These are phyloP conservation scores for Pseudococcus viburni DNA, from an alignment of 2,888 invertebrate genomes.

Conservation along the genomic window DNA sequence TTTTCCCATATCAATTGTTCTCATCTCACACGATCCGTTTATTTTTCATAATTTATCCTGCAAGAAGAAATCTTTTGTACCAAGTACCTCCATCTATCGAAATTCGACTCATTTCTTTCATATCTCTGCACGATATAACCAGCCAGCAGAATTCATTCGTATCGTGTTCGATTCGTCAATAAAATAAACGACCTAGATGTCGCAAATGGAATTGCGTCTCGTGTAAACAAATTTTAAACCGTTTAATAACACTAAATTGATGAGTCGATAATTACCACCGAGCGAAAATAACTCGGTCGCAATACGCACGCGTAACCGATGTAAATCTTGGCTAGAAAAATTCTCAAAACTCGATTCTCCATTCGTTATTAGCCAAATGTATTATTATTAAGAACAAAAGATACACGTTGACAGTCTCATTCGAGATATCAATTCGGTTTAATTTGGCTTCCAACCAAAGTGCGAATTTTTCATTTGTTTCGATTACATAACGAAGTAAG, in stretches of 20 bases:
- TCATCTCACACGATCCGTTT: not conserved
- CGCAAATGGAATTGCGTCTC: constrained; percentile 17
- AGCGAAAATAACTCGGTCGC: constrained; percentile 21
- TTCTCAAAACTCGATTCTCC: not conserved
- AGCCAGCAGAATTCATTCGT: not conserved
- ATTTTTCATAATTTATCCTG: constrained; percentile 1
- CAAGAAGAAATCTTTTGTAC: not conserved
- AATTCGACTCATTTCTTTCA: not conserved
- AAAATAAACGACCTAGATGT: constrained; percentile 14
- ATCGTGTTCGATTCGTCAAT: not conserved
- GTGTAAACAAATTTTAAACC: constrained; percentile 16
- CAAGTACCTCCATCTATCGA: not conserved
- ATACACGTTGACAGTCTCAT: not conserved
- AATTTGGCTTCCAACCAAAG: not conserved
- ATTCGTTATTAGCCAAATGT: constrained; percentile 18
- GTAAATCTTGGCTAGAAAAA: constrained; percentile 1
- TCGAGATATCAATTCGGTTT: not conserved
- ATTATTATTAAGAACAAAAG: constrained; percentile 23
- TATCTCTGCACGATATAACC: not conserved
- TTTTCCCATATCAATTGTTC: not conserved
- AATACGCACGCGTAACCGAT: not conserved
- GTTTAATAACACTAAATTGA: constrained; percentile 21
- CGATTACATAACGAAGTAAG: not conserved
- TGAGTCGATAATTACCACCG: constrained; percentile 6
- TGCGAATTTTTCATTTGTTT: not conserved